Evolutionary conservation across 2,888 invertebrate genomes (phyloP).

Genomic region (Saturnia japonica): DNA sequence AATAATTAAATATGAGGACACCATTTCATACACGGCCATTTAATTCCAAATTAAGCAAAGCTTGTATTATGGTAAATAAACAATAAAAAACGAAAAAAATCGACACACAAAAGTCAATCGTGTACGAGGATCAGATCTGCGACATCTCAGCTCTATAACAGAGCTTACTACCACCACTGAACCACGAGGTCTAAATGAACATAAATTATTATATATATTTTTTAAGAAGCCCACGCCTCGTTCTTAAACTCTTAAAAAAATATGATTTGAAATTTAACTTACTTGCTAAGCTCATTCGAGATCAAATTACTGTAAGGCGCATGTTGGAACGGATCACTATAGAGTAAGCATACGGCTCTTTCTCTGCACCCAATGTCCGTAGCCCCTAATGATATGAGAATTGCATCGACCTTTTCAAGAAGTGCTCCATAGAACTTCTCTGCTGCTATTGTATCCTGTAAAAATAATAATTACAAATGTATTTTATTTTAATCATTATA

Average conservation of each 20-base stretch:
- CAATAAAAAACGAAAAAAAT: too few relatives aligned
- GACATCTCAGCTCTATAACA: too few relatives aligned
- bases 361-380: constrained; percentile 88
- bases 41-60: too few relatives aligned
- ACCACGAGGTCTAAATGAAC: too few relatives aligned
- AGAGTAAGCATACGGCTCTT: constrained; percentile 91
- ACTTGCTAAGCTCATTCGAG: constrained; percentile 94
- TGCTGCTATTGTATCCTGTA: constrained; percentile 71
- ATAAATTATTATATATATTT: too few relatives aligned
- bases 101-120: too few relatives aligned
- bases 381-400: constrained; percentile 87
- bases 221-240: too few relatives aligned
- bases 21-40: too few relatives aligned
- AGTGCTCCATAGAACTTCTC: constrained; percentile 89
- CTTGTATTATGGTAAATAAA: too few relatives aligned
- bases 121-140: too few relatives aligned
- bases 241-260: neutral
- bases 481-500: neutral
- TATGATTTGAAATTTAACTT: constrained; percentile 51
- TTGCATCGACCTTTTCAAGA: constrained; percentile 88
- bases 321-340: constrained; percentile 90
- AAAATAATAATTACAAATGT: constrained; percentile 16
- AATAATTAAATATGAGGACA: too few relatives aligned
- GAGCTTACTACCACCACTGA: too few relatives aligned
- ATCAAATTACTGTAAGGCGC: constrained; percentile 94